Conservation (phyloP, 2,113 vertebrate genomes). For the Paradoxurus hermaphroditus region DNA sequence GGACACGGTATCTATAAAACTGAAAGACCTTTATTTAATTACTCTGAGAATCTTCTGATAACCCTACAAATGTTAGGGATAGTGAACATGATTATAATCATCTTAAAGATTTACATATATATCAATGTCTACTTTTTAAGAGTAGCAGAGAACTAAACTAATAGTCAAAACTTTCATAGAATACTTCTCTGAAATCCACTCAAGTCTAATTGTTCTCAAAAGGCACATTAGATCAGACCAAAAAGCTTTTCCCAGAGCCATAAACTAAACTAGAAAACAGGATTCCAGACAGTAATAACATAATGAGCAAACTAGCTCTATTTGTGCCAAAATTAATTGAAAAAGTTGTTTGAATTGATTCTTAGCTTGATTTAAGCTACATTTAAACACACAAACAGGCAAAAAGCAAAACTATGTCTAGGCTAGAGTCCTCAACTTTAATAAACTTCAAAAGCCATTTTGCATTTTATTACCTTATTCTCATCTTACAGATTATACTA, state of each 20-base stretch:
- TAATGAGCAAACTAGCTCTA: conserved; percentile 50
- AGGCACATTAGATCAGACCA: conserved; percentile 45
- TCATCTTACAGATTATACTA: conserved; percentile 28
- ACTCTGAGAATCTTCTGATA: background rate
- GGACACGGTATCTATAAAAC: background rate
- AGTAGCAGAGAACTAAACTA: background rate
- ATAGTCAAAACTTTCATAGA: background rate
- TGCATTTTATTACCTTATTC: conserved; percentile 49
- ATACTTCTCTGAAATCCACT: conserved; percentile 30
- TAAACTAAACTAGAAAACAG: conserved; percentile 44
- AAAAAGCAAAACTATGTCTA: background rate
- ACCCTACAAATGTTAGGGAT: background rate
- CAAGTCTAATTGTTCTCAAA: conserved; percentile 35
- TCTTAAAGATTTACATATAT: background rate
- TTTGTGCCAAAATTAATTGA: conserved; percentile 54
- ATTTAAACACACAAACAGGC: background rate
- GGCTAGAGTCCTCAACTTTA: conserved; percentile 49
- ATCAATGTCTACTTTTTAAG: background rate
- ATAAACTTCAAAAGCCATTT: conserved; percentile 55
- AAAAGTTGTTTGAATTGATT: conserved; percentile 46
- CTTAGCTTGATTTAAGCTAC: conserved; percentile 43
- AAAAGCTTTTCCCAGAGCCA: conserved; percentile 15
- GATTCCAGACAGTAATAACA: conserved; percentile 41
- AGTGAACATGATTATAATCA: background rate
- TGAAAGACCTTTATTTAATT: background rate